Evolutionary conservation across 2,888 invertebrate genomes (phyloP).

Genomic region (Siphlonurus alternatus): DNA sequence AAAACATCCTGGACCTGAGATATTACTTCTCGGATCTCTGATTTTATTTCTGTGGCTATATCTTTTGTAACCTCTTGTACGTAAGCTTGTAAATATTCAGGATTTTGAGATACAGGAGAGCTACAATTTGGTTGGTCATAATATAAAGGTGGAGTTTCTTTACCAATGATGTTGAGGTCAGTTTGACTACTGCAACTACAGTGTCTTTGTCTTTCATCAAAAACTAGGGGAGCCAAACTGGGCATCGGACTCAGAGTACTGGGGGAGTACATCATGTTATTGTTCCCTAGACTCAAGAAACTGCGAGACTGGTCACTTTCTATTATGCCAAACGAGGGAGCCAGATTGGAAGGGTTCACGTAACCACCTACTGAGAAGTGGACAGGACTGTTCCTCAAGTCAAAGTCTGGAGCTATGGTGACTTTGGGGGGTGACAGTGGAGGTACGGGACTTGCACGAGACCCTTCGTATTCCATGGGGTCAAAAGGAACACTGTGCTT

Average conservation of each 20-base stretch:
- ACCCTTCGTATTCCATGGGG: constrained; percentile 37
- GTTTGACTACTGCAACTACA: constrained; percentile 59
- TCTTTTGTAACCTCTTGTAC: constrained; percentile 63
- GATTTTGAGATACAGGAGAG: not conserved
- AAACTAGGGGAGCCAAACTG: not conserved
- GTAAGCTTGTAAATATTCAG: constrained; percentile 52
- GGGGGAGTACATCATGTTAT: constrained; percentile 26
- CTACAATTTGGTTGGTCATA: constrained; percentile 34
- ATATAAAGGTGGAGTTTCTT: constrained; percentile 33
- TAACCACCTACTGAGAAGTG: constrained; percentile 53
- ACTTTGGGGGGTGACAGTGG: constrained; percentile 2
- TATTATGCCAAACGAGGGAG: not conserved
- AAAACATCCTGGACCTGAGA: constrained; percentile 62
- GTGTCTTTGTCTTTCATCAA: constrained; percentile 27
- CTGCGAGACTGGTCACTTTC: not conserved
- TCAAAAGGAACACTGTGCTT: constrained; percentile 62
- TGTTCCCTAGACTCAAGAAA: constrained; percentile 32
- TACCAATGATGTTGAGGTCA: constrained; percentile 31
- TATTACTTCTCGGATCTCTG: constrained; percentile 64
- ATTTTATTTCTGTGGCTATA: constrained; percentile 63
- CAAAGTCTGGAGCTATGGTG: constrained; percentile 7
- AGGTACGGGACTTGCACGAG: constrained; percentile 14
- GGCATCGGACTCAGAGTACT: constrained; percentile 24
- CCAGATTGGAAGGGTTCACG: constrained; percentile 24
- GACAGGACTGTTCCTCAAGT: constrained; percentile 28